Evolutionary conservation across 2,888 invertebrate genomes (phyloP).

Genomic region (Drepana falcataria): DNA sequence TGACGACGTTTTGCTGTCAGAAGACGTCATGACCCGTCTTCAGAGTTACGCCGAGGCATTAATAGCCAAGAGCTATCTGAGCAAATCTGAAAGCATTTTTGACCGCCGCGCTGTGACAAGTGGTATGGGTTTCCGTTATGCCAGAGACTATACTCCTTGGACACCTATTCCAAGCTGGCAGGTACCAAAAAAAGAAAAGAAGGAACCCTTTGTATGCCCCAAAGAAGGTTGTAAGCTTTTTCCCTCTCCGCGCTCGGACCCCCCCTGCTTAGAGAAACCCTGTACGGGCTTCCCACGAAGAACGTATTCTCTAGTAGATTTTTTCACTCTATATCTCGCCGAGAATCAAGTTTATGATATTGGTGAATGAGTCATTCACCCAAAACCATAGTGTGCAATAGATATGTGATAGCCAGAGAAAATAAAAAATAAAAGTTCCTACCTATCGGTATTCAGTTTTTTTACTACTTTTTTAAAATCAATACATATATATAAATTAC

Average conservation of each 20-base stretch:
- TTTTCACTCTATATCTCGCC: conserved; percentile 8
- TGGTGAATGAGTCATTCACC: background rate
- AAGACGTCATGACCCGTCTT: conserved; percentile 12
- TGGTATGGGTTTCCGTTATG: conserved; percentile 14
- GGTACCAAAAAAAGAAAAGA: conserved; percentile 23
- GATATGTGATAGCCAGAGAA: conserved; percentile 36
- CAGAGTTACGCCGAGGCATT: conserved; percentile 12
- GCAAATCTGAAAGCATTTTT: background rate
- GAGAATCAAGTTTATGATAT: conserved; percentile 2
- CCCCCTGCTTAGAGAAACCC: conserved; percentile 33
- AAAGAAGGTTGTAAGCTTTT: conserved; percentile 46
- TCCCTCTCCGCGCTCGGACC: conserved; percentile 24
- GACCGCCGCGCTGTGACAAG: background rate
- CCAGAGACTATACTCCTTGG: conserved; percentile 54
- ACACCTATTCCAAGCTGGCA: conserved; percentile 61
- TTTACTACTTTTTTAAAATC: no score
- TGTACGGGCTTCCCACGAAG: conserved; percentile 40
- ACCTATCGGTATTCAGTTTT: background rate
- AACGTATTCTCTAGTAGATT: conserved; percentile 20
- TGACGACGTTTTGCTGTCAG: conserved; percentile 8
- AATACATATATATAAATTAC: no score
- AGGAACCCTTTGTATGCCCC: conserved; percentile 31
- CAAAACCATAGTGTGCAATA: background rate
- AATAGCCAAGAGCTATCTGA: background rate
- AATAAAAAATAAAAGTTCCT: conserved; percentile 24